Conservation (phyloP, 2,888 invertebrate genomes). For the Zygothrica quintamaculata region DNA sequence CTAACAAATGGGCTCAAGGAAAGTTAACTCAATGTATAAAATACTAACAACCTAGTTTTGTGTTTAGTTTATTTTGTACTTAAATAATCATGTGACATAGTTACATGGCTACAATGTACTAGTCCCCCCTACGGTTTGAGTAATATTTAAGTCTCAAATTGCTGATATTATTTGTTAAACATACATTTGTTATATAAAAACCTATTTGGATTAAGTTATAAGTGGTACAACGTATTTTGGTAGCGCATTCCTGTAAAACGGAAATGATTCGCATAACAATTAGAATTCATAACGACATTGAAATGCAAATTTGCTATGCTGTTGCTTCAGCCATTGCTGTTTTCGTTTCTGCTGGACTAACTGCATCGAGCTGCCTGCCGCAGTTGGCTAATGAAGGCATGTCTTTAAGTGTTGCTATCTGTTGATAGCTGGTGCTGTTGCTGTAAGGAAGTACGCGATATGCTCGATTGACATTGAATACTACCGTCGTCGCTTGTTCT, state of each 20-base stretch:
- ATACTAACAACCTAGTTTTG: no score
- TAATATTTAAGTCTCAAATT: conserved; percentile 58
- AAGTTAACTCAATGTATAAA: no score
- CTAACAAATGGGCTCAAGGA: no score
- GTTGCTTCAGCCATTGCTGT: conserved; percentile 45
- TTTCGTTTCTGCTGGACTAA: conserved; percentile 48
- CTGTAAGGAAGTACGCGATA: conserved; percentile 4
- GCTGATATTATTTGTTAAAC: conserved; percentile 31
- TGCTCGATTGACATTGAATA: conserved; percentile 51
- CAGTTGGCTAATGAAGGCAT: conserved; percentile 88
- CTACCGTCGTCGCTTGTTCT: conserved; percentile 50
- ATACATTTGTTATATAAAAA: conserved; percentile 41
- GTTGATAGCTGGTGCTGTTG: conserved; percentile 59
- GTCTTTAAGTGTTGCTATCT: conserved; percentile 90
- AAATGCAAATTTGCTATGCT: conserved; percentile 13
- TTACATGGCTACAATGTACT: no score
- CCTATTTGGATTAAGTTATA: conserved; percentile 52
- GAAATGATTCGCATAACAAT: conserved; percentile 27
- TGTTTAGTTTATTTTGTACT: no score
- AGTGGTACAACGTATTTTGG: conserved; percentile 57
- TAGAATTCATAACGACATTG: no score
- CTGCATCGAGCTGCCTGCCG: conserved; percentile 52
- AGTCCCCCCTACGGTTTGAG: no score
- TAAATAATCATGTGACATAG: no score
- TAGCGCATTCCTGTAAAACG: conserved; percentile 46